Conservation (phyloP, 2,797 vertebrate species). For the Poecilia picta region DNA sequence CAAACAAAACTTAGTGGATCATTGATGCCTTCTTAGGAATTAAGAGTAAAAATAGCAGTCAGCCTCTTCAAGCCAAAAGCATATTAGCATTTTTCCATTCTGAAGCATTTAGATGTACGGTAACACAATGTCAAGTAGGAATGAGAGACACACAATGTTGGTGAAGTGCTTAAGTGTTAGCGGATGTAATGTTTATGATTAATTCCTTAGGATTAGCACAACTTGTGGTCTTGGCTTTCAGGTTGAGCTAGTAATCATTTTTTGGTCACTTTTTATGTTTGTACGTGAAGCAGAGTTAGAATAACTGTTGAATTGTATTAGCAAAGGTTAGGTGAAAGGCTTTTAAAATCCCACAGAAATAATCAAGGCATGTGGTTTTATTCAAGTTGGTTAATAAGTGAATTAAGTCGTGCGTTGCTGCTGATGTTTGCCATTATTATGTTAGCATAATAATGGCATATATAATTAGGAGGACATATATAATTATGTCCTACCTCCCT, state of each 20-base stretch:
- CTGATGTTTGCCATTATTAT: not conserved
- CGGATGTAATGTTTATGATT: no score
- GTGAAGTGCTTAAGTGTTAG: not conserved
- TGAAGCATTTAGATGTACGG: not conserved
- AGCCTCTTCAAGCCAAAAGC: not conserved
- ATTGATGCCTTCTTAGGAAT: not conserved
- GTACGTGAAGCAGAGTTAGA: not conserved
- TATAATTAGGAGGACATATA: no score
- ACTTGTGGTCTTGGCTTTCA: not conserved
- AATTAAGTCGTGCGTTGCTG: not conserved
- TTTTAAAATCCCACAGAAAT: not conserved
- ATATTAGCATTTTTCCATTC: not conserved
- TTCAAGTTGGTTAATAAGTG: not conserved
- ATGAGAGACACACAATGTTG: not conserved
- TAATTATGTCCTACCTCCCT: not conserved
- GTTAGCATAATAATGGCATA: no score
- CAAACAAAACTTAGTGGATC: not conserved
- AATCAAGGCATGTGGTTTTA: not conserved
- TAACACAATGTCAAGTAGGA: not conserved
- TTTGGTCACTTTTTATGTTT: not conserved
- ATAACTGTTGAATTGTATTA: not conserved
- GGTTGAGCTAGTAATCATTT: not conserved
- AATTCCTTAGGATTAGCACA: no score
- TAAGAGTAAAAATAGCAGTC: not conserved
- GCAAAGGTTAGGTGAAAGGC: not conserved